Conservation (phyloP, 2,113 vertebrate genomes). For the Coryphaenoides rupestris region DNA sequence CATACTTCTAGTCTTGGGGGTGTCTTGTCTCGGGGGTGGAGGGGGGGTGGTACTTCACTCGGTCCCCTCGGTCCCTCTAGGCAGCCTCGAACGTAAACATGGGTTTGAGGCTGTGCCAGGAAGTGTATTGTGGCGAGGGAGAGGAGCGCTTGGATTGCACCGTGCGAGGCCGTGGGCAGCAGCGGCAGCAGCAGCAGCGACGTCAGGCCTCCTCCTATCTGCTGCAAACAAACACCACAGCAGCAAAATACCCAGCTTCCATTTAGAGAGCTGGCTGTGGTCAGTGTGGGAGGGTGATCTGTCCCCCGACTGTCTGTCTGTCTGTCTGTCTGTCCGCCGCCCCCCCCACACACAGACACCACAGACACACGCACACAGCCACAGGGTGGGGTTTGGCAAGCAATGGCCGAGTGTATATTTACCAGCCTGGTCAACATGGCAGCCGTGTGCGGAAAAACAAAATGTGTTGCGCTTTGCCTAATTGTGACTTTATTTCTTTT, state of each 20-base stretch:
- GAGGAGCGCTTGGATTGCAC: constrained; percentile 14
- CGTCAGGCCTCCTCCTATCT: constrained; percentile 38
- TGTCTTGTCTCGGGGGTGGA: neutral
- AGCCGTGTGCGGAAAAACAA: constrained; percentile 32
- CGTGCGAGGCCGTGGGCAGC: too few species aligned
- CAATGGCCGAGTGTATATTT: constrained; percentile 36
- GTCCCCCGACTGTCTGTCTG: neutral
- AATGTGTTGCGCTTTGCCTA: neutral
- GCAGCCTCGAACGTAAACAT: constrained; percentile 2
- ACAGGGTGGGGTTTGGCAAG: constrained; percentile 44
- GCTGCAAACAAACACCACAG: constrained; percentile 31
- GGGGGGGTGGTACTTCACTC: neutral
- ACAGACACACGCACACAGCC: too few species aligned
- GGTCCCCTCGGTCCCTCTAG: constrained; percentile 1
- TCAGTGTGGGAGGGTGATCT: constrained; percentile 46
- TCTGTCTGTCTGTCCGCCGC: too few species aligned
- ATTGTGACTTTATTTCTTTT: too few species aligned
- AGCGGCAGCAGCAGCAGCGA: too few species aligned
- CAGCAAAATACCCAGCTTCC: constrained; percentile 41
- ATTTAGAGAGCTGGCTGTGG: constrained; percentile 39
- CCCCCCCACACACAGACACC: constrained; percentile 39
- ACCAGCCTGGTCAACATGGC: constrained; percentile 29
- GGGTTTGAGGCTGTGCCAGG: constrained; percentile 8
- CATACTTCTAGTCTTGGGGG: too few species aligned
- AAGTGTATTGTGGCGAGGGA: too few species aligned